Evolutionary conservation across 2,113 vertebrate genomes (phyloP), one percentile per base, ranked within the genome.

Genomic region (Anser cygnoides): DNA sequence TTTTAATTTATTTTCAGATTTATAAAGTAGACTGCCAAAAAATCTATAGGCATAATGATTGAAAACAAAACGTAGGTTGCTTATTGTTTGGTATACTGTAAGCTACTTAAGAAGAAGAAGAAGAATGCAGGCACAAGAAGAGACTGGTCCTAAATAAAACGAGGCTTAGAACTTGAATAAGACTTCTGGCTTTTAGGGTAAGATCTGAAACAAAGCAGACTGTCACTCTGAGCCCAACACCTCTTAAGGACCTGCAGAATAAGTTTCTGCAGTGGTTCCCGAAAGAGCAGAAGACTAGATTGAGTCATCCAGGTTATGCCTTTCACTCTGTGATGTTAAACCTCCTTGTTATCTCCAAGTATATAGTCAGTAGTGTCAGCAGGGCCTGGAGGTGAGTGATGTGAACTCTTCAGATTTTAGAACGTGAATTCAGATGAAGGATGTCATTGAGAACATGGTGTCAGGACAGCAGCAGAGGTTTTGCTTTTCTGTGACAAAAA

Each of bases 171-270:
- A 63, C 84, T 7, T 67, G 35, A 81, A 84, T 28, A 35, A 16
- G 9, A 26, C 25, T 52, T 75, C 37, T 90, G 80, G 9, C 31
- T 89, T 16, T 73, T 55, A 52, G 21, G 20, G 19, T 43, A 16
- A 66, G 28, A 76, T 89, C 37, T 68, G 62, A 55, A 78, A 49
- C 37, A 72, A 49, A 91, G 11, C 28, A 70, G 19, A 16, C 31
- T 63, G 35, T 17, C 11, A 35, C 3, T 29, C 1, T 0, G n/a
- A 61, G 28, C 75, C 39, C 6, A 28, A 10, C 44, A 44, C 9
- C n/a, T 84, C 72, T 46, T n/a, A 58, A 41, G 49, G 58, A 44
- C 31, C 44, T 75, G 25, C 43, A 61, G 19, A 25, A 17, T 29
- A n/a, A 17, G 7, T 43, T 84, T 85, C 41, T 85, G 71, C 52